Conservation (phyloP, 1,140 invertebrate species). For the Lanistes nyassanus region DNA sequence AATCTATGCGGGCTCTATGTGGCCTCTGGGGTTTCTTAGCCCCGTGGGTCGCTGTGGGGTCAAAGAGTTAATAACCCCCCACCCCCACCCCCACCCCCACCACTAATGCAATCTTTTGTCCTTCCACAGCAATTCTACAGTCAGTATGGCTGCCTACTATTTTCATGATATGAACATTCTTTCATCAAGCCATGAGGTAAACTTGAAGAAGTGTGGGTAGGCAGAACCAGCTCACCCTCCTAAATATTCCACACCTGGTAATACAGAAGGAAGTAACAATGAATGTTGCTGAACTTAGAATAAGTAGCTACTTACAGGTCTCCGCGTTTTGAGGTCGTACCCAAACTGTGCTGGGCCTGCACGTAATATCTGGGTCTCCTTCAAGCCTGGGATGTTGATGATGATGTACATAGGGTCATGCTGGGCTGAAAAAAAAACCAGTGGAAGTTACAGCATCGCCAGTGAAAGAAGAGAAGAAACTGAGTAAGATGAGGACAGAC, state of each 20-base stretch:
- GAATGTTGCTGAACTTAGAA: neutral
- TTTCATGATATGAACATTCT: neutral
- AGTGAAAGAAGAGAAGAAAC: neutral
- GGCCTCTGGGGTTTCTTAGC: no score
- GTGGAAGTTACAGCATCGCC: neutral
- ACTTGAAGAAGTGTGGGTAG: neutral
- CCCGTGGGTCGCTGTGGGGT: no score
- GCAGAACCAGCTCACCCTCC: neutral
- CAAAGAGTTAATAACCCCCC: no score
- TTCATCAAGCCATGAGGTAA: neutral
- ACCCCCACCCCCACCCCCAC: no score
- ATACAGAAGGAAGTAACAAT: neutral
- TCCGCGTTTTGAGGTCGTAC: conserved; percentile 72
- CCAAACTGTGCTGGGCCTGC: conserved; percentile 95
- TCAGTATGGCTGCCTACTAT: neutral
- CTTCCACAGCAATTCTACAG: neutral
- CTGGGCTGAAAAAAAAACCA: conserved; percentile 44
- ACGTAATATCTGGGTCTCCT: conserved; percentile 68
- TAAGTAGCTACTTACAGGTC: conserved; percentile 49
- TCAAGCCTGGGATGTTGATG: conserved; percentile 42
- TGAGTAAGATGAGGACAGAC: neutral
- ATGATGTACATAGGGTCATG: conserved; percentile 63
- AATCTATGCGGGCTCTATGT: no score
- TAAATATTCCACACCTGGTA: neutral
- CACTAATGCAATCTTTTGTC: no score